Base-by-base conservation (phyloP, 23 tunicate species). In the Oikopleura albicans region DNA sequence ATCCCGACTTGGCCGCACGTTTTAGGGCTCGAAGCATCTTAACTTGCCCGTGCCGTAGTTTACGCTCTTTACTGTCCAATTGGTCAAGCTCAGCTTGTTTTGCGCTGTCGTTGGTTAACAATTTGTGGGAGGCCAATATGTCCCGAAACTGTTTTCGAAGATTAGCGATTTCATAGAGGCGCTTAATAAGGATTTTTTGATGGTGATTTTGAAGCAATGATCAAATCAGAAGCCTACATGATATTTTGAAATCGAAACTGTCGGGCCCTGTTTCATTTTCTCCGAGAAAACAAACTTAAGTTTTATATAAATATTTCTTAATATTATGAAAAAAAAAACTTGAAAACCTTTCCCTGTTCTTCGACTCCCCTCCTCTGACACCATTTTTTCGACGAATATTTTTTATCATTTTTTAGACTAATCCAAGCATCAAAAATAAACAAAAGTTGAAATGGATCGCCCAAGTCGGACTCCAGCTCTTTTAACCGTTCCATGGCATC, bases 91-190 rank as follows among this genome's bases (percentile, higher is more conserved):
- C 36, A 16, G 79, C 79, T 71, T 12, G 27, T 2, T 2, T 4
- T 27, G 79, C 79, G 31, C 34, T 71, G 2, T 71, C 79, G 31
- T 71, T 71, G 2, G 27, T 71, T 2, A 71, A 37, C 2, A 71
- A 29, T 12, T 16, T 29, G 37, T 71, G 79, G 2, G 4, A 2
- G 37, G 34, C 2, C 37, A 71, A 29, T 22, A 71, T 71, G 4
- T 31, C 4, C 37, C 35, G 28, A 37, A 90, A 95, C 84, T 95
- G 99, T n/a, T 88, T 35, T 84, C 89, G 84, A 0, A 95, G 59
- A 76, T 95, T 95, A 0, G 95, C 90, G 85, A 92, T 92, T 71
- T 95, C 99, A 76, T 95, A 95, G 40, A 95, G 88, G n/a, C n/a
- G n/a, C n/a, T n/a, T n/a, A n/a, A n/a, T n/a, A n/a, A n/a, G n/a